Percentiles rank a stretch among this genome's conserved stretches.
phyloP scores from a whole-genome alignment of 1,140 invertebrate species.

The Drosophila bocki region DNA sequence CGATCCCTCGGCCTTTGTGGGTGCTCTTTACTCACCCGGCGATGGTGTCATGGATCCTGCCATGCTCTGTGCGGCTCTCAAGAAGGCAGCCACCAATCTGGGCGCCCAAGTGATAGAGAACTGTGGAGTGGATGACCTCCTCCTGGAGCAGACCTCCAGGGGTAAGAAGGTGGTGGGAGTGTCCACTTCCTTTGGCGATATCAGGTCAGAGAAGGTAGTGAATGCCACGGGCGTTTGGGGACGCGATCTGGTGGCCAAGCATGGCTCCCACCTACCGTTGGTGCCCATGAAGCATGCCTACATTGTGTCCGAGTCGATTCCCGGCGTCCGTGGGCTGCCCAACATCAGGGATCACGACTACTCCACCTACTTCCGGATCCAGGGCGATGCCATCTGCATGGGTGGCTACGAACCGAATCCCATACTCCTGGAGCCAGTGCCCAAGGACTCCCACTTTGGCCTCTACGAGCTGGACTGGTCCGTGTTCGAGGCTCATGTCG shows the following conservation, averaged over 20 bases:
- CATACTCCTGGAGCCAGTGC: conserved; percentile 91
- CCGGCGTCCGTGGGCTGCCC: conserved; percentile 90
- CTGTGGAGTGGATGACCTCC: conserved; percentile 89
- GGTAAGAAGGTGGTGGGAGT: conserved; percentile 91
- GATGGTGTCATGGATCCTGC: conserved; percentile 94
- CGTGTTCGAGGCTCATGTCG: conserved; percentile 91
- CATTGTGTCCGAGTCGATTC: conserved; percentile 92
- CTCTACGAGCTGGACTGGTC: conserved; percentile 95
- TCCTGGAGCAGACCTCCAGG: conserved; percentile 84
- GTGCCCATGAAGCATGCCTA: conserved; percentile 95
- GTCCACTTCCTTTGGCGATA: conserved; percentile 87
- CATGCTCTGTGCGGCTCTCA: conserved; percentile 91
- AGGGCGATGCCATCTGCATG: conserved; percentile 92
- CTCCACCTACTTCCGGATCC: conserved; percentile 92
- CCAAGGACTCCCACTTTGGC: conserved; percentile 91
- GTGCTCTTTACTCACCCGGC: conserved; percentile 91
- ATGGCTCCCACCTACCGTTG: conserved; percentile 90
- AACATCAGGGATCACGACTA: conserved; percentile 94
- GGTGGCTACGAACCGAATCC: conserved; percentile 96
- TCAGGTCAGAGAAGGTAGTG: conserved; percentile 89
- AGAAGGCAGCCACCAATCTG: conserved; percentile 88
- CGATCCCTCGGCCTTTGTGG: conserved; percentile 90
- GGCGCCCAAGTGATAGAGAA: conserved; percentile 92
- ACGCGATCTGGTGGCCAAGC: conserved; percentile 89
- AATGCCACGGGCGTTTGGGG: conserved; percentile 93